phyloP scores from a whole-genome alignment of 2,797 vertebrate genomes.

The Scleropages formosus region DNA sequence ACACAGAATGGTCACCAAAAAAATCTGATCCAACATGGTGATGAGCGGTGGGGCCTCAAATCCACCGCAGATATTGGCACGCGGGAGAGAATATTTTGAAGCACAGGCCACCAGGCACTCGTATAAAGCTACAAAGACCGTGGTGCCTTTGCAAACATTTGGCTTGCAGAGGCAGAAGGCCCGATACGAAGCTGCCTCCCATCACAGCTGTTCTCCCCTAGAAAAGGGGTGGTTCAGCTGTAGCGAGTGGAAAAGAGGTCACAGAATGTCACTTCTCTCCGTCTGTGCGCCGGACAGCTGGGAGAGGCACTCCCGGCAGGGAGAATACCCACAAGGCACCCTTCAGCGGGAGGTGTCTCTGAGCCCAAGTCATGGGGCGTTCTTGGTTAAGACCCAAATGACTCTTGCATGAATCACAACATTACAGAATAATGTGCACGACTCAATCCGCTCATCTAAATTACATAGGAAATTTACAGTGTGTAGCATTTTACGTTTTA shows the following conservation, averaged over 20 bases:
- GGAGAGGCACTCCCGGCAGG: conserved; percentile 28
- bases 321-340: conserved; percentile 30
- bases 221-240: conserved; percentile 34
- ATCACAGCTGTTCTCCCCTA: conserved; percentile 35
- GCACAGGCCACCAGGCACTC: conserved; percentile 51
- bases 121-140: conserved; percentile 44
- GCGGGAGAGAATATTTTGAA: conserved; percentile 47
- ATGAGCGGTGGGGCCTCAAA: not conserved
- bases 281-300: conserved; percentile 3
- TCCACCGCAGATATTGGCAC: conserved; percentile 52
- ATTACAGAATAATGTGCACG: conserved; percentile 54
- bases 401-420: conserved; percentile 51
- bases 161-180: conserved; percentile 38
- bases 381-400: conserved; percentile 42
- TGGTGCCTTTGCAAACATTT: conserved; percentile 46
- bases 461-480: conserved; percentile 61
- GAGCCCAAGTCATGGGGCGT: conserved; percentile 37
- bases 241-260: no score
- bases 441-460: conserved; percentile 49
- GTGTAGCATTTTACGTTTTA: conserved; percentile 48
- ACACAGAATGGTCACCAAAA: no score
- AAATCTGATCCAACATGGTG: not conserved
- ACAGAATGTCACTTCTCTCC: conserved; percentile 13
- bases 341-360: conserved; percentile 38
- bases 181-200: conserved; percentile 35